Base-by-base conservation (phyloP, 2,888 invertebrate species). In the Tipula vernalis region DNA sequence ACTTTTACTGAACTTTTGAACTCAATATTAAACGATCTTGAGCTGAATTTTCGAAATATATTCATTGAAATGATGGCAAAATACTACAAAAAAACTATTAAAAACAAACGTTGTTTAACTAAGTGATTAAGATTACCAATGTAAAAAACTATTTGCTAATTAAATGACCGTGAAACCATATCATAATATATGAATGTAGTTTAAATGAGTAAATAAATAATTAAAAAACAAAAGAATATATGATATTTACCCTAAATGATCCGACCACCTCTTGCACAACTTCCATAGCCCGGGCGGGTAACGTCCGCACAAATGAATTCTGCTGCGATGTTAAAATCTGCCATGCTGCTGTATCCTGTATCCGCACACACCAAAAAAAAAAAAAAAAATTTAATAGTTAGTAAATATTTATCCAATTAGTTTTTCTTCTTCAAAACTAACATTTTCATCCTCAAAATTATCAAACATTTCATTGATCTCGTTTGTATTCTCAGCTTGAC, bases 241-340 rank as follows among this genome's bases (percentile, higher is more conserved):
- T 12, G 2, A 87, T 86, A 89, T 91, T 91, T 90, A 91, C 91
- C 88, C 91, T 89, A 86, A 91, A 89, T 87, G 91, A 90, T 86
- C 91, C 89, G 86, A 91, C 91, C 87, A 91, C 91, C 89, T 91
- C 91, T 89, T 91, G 91, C 87, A 91, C 91, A 87, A 91, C 91
- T 83, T 91, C 90, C 91, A 91, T 91, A 44, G 91, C 91, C 15
- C 91, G 90, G 87, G 91, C 91, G 2, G 91, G 91, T 87, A 91
- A 88, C 87, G 90, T 89, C 87, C 91, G 91, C 86, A 91, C 91
- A 87, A 91, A 88, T 36, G 91, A 91, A 89, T 91, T 91, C 86
- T 91, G 91, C 89, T 91, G 91, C 87, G 91, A 89, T 88, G 91
- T 91, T 87, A 91, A 89, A 87, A 91, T 90, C 88, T 91, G 91